A percentile compares a stretch with the other conserved stretches of the same genome.
Conservation (phyloP, 1,140 invertebrate species). For the Melitaea cinxia region DNA sequence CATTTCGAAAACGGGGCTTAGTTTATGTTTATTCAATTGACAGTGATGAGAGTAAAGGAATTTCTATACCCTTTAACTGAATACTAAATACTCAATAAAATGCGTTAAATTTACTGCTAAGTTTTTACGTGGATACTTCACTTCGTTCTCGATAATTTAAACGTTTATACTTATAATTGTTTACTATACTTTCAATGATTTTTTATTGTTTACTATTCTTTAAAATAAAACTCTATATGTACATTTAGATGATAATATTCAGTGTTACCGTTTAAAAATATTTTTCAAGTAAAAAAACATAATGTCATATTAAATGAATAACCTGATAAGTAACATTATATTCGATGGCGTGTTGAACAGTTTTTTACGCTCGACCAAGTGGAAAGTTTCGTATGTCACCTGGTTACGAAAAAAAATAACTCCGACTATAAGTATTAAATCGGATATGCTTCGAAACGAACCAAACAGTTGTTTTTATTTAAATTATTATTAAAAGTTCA, state of each 20-base stretch:
- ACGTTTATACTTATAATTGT: too few species aligned
- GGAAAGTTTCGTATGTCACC: slow-evolving; percentile 72
- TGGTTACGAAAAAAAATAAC: slow-evolving; percentile 46
- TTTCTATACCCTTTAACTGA: too few species aligned
- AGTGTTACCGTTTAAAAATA: background rate
- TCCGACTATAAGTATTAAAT: slow-evolving; percentile 22
- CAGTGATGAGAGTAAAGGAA: too few species aligned
- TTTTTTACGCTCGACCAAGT: slow-evolving; percentile 73
- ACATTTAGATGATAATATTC: too few species aligned
- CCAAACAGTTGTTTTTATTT: slow-evolving; percentile 11
- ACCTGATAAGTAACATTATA: slow-evolving; percentile 59
- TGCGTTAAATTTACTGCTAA: too few species aligned
- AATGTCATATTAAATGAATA: slow-evolving; percentile 15
- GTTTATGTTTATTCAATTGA: too few species aligned
- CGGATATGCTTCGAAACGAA: slow-evolving; percentile 26
- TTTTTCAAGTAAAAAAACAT: background rate
- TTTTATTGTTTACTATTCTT: too few species aligned
- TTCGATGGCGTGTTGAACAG: slow-evolving; percentile 60
- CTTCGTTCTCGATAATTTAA: too few species aligned
- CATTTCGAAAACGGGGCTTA: too few species aligned
- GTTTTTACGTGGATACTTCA: too few species aligned
- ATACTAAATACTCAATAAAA: too few species aligned
- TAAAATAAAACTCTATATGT: background rate
- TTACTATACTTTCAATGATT: too few species aligned
- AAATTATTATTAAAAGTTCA: slow-evolving; percentile 1